Conservation (phyloP, 2,113 vertebrate genomes). For the Burhinus bistriatus region DNA sequence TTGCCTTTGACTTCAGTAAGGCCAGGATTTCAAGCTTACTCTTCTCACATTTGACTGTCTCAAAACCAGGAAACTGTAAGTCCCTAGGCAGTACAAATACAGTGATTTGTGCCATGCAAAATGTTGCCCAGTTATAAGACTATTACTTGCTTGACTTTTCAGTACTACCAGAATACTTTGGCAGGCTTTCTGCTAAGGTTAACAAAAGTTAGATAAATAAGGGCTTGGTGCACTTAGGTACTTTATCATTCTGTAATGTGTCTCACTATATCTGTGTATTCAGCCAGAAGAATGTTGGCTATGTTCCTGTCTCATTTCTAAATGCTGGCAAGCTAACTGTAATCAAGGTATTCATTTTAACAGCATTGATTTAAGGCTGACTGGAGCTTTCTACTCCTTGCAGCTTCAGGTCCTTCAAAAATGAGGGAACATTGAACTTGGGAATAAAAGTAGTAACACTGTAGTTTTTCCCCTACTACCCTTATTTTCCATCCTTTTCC, state of each 20-base stretch:
- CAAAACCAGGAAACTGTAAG: slow-evolving; percentile 1
- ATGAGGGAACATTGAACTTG: neutral
- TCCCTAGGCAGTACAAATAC: neutral
- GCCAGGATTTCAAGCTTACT: neutral
- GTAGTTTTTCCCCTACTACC: neutral
- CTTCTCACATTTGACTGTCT: neutral
- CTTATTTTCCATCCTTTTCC: neutral
- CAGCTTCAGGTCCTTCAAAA: slow-evolving; percentile 2
- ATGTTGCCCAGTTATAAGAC: neutral
- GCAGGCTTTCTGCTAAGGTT: slow-evolving; percentile 47
- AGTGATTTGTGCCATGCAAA: neutral
- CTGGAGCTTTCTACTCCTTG: neutral
- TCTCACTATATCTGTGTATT: neutral
- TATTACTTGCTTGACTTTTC: slow-evolving; percentile 9
- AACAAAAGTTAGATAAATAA: slow-evolving; percentile 55
- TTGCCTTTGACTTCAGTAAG: neutral
- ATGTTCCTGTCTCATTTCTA: slow-evolving; percentile 35
- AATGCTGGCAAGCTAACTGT: slow-evolving; percentile 18
- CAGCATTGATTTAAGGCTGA: slow-evolving; percentile 3
- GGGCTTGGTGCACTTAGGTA: slow-evolving; percentile 8
- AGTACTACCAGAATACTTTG: slow-evolving; percentile 3
- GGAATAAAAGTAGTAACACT: neutral
- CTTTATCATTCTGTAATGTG: slow-evolving; percentile 38
- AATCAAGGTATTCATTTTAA: slow-evolving; percentile 49
- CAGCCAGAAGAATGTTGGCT: slow-evolving; percentile 42